Conservation (phyloP, 2,113 vertebrate species). For the Chloropsis hardwickii region DNA sequence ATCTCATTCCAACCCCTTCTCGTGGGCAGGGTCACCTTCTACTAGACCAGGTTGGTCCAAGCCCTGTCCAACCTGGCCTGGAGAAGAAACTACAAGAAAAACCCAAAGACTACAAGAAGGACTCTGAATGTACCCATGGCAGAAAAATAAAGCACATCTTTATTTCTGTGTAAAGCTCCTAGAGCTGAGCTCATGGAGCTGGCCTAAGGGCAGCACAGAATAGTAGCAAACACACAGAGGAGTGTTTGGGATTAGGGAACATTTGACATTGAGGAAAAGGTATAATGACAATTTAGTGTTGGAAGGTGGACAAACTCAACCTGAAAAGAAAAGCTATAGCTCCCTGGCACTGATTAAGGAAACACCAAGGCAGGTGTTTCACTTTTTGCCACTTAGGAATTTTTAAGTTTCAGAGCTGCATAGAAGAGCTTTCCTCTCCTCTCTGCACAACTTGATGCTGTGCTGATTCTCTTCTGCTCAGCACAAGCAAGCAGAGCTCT, state of each 20-base stretch:
- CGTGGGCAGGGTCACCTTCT: rapidly evolving
- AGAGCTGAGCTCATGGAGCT: neutral
- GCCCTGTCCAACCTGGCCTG: neutral
- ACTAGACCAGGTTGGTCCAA: neutral
- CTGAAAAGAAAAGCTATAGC: neutral
- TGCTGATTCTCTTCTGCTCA: neutral
- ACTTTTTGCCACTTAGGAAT: neutral
- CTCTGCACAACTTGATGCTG: neutral
- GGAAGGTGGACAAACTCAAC: neutral
- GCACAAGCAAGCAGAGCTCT: neutral
- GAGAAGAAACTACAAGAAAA: neutral
- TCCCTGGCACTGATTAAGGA: neutral
- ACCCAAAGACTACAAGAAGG: neutral
- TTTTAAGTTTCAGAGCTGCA: neutral
- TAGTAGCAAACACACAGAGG: rapidly evolving
- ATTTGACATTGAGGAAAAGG: neutral
- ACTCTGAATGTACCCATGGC: neutral
- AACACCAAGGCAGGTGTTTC: neutral
- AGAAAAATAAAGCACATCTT: neutral
- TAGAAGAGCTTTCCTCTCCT: neutral
- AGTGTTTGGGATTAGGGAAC: neutral
- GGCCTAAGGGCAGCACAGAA: neutral
- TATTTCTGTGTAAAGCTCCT: neutral
- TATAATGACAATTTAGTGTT: neutral
- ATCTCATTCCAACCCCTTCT: neutral